Conservation (phyloP, 2,888 invertebrate genomes). For the Dendrolimus houi region DNA sequence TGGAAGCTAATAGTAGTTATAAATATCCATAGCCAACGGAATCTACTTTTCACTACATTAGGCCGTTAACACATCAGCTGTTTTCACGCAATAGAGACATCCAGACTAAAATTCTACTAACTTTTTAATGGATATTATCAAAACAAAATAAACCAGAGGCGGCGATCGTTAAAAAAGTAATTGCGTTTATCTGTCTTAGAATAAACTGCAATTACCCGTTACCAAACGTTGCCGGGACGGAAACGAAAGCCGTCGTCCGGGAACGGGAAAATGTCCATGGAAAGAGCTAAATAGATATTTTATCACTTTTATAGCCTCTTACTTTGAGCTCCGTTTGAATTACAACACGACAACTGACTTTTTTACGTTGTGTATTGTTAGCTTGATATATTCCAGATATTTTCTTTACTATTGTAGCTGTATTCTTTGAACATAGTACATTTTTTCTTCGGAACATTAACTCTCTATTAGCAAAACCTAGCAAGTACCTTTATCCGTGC, state of each 20-base stretch:
- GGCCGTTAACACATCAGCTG: too few species aligned
- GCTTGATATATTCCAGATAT: constrained; percentile 7
- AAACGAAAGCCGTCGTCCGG: constrained; percentile 46
- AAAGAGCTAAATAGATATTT: constrained; percentile 71
- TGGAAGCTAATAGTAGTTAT: too few species aligned
- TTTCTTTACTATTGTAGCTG: neutral
- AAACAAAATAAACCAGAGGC: neutral
- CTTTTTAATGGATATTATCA: neutral
- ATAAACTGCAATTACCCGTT: constrained; percentile 65
- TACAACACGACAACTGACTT: constrained; percentile 22
- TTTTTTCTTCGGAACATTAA: too few species aligned
- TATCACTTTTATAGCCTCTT: constrained; percentile 70
- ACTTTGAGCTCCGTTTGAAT: constrained; percentile 57
- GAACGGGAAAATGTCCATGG: constrained; percentile 22
- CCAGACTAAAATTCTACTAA: neutral
- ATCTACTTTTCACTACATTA: too few species aligned
- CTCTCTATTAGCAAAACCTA: too few species aligned
- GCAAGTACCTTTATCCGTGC: too few species aligned
- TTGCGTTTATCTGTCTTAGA: constrained; percentile 55
- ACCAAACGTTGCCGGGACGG: constrained; percentile 54
- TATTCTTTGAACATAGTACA: too few species aligned
- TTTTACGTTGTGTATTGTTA: constrained; percentile 25
- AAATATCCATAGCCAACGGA: too few species aligned
- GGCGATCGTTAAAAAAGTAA: constrained; percentile 24
- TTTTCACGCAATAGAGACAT: too few species aligned